Conservation (phyloP, 2,888 invertebrate genomes). For the Rambutsinella grinnellia region DNA sequence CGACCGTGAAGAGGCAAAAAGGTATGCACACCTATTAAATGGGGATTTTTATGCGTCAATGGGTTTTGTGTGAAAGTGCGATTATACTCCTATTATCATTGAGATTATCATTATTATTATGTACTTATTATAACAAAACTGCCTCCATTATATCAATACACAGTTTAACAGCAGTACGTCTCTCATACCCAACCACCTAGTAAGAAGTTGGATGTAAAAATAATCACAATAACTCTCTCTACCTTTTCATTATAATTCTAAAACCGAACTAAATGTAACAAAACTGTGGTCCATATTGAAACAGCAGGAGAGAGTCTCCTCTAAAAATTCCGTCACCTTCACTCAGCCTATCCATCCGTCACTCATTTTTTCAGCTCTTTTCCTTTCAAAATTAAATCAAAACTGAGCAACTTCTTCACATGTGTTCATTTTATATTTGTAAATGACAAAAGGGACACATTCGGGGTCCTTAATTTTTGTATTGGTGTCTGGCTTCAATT, state of each 20-base stretch:
- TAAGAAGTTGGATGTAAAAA: background rate
- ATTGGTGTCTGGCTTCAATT: background rate
- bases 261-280: constrained; percentile 39
- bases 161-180: constrained; percentile 1
- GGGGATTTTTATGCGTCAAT: constrained; percentile 40
- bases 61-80: constrained; percentile 35
- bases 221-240: background rate
- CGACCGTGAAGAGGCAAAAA: constrained; percentile 48
- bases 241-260: background rate
- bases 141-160: background rate
- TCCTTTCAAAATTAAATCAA: constrained; percentile 7
- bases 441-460: constrained; percentile 26
- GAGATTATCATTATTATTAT: constrained; percentile 34
- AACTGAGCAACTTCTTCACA: constrained; percentile 12
- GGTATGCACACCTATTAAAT: background rate
- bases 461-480: background rate
- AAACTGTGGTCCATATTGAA: constrained; percentile 23
- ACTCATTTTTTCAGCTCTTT: constrained; percentile 11
- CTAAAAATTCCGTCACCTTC: constrained; percentile 18
- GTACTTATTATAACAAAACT: background rate
- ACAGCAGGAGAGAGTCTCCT: constrained; percentile 25
- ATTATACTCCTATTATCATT: constrained; percentile 10
- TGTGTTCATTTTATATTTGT: constrained; percentile 13
- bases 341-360: constrained; percentile 21
- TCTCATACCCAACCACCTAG: background rate